phyloP scores from a whole-genome alignment of 2,113 vertebrate genomes.

The Mastomys coucha region DNA sequence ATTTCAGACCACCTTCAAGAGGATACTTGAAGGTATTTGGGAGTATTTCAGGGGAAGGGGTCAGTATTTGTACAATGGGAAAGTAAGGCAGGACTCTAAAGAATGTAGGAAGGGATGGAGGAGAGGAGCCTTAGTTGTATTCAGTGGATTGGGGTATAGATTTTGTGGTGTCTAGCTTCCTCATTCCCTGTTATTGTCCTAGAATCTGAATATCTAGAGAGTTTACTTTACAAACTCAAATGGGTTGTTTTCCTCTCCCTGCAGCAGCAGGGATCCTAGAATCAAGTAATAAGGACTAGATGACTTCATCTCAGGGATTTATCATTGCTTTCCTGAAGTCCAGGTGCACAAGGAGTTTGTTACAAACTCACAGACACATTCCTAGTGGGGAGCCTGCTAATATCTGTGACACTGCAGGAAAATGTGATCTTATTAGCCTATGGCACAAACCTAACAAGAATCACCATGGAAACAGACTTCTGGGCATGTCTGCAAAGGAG shows the following conservation, averaged over 20 bases:
- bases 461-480: constrained; percentile 17
- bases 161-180: background rate
- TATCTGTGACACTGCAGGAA: background rate
- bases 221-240: background rate
- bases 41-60: background rate
- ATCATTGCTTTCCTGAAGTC: background rate
- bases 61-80: no score
- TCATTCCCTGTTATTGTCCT: no score
- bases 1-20: background rate
- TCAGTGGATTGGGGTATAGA: background rate
- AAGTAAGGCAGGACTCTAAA: background rate
- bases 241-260: background rate
- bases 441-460: background rate
- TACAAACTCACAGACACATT: background rate
- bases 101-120: background rate
- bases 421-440: background rate
- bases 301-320: background rate
- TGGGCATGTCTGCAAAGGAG: background rate
- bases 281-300: background rate
- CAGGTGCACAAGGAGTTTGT: background rate
- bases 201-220: background rate
- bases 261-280: background rate
- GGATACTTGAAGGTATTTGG: background rate
- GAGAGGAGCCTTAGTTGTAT: no score
- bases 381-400: background rate